A percentile compares a stretch with the other conserved stretches of the same genome.
Evolutionary conservation across 2,797 vertebrate species (phyloP).

Genomic region (Enteromius mattozi): DNA sequence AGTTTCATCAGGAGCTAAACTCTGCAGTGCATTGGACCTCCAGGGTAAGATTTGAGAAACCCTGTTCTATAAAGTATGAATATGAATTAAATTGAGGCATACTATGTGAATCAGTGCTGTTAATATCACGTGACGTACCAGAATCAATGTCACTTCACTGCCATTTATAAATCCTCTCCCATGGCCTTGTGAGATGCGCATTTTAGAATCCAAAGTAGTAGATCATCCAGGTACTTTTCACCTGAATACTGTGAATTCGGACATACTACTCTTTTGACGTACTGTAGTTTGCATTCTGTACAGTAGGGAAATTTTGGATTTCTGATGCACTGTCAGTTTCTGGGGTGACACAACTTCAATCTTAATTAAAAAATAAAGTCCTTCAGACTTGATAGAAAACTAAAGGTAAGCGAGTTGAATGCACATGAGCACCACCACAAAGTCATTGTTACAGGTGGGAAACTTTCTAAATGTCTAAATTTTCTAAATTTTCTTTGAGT

Average conservation of each 20-base stretch:
- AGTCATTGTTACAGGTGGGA: too few relatives aligned
- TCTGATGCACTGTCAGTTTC: neutral
- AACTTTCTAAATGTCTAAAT: too few relatives aligned
- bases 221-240: neutral
- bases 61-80: neutral
- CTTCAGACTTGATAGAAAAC: neutral
- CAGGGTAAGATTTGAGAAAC: too few relatives aligned
- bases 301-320: too few relatives aligned
- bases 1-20: too few relatives aligned
- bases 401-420: neutral
- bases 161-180: neutral
- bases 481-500: too few relatives aligned
- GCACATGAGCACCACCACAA: too few relatives aligned
- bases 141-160: neutral
- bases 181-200: neutral
- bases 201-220: neutral
- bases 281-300: neutral
- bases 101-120: neutral
- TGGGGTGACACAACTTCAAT: neutral
- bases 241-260: neutral
- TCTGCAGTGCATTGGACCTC: too few relatives aligned
- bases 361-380: neutral
- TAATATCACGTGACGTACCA: neutral
- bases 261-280: neutral
- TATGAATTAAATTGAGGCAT: neutral